phyloP scores from a whole-genome alignment of 2,797 vertebrate species.

The Australoheros facetus region DNA sequence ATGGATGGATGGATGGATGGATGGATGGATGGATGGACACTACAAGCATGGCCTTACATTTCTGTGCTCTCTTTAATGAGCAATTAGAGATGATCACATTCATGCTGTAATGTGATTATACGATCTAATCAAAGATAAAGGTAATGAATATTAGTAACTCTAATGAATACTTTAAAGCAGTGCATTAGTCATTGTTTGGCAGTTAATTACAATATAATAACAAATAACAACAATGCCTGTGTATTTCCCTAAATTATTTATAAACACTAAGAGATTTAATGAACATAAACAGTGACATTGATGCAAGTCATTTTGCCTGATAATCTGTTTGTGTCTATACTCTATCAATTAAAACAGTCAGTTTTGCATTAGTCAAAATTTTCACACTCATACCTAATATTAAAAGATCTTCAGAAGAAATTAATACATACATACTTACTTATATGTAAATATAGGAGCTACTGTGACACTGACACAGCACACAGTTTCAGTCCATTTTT shows the following conservation, averaged over 20 bases:
- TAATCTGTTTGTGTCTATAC: slow-evolving; percentile 15
- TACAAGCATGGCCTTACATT: background rate
- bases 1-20: background rate
- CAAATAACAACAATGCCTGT: background rate
- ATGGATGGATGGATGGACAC: background rate
- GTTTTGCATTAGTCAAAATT: background rate
- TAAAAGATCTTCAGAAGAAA: background rate
- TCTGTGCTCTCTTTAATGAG: background rate
- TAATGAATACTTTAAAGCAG: slow-evolving; percentile 20
- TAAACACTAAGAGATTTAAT: slow-evolving; percentile 7
- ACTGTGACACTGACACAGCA: background rate
- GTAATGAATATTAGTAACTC: slow-evolving; percentile 19
- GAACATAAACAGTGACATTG: background rate
- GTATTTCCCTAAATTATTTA: slow-evolving; percentile 18
- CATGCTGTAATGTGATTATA: slow-evolving; percentile 3
- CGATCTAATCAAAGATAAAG: slow-evolving; percentile 15
- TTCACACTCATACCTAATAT: background rate
- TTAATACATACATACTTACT: background rate
- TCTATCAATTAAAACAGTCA: background rate
- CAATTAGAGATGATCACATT: background rate
- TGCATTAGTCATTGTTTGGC: slow-evolving; percentile 31
- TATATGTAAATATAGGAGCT: background rate
- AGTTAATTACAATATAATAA: slow-evolving; percentile 27
- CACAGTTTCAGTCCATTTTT: background rate
- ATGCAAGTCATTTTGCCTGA: background rate